Percentiles rank a stretch among this genome's conserved stretches.
Conservation (phyloP, 2,113 vertebrate genomes). For the Rhodinocichla rosea region DNA sequence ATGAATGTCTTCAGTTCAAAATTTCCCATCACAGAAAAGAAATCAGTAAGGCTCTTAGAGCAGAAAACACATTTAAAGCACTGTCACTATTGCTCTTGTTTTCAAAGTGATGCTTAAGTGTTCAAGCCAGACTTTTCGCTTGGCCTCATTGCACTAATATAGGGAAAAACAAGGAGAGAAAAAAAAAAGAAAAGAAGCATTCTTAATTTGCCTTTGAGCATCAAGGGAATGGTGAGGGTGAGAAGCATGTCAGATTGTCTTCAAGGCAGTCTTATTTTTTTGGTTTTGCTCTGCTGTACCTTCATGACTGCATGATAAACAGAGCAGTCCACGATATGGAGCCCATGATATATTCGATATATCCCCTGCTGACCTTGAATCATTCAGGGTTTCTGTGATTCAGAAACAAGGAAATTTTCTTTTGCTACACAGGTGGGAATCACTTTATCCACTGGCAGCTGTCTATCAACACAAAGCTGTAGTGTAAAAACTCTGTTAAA, state of each 20-base stretch:
- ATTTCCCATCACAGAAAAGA: neutral
- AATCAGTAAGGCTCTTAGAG: neutral
- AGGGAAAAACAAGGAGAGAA: rapidly evolving
- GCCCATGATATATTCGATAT: neutral
- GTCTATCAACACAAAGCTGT: neutral
- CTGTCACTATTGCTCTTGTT: neutral
- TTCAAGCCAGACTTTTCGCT: neutral
- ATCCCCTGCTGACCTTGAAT: neutral
- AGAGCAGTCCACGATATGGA: neutral
- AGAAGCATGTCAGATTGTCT: neutral
- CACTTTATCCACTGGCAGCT: neutral
- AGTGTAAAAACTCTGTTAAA: neutral
- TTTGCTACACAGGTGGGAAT: neutral
- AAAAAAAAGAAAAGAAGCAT: neutral
- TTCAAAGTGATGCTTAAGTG: neutral
- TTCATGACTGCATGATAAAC: neutral
- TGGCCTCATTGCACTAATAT: neutral
- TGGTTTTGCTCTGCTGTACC: neutral
- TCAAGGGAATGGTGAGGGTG: neutral
- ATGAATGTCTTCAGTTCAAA: neutral
- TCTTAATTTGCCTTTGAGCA: neutral
- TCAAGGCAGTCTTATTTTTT: neutral
- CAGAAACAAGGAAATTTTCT: neutral
- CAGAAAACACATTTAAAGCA: neutral
- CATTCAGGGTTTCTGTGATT: neutral